phyloP scores from a whole-genome alignment of 2,113 vertebrate species.

The Canis aureus region DNA sequence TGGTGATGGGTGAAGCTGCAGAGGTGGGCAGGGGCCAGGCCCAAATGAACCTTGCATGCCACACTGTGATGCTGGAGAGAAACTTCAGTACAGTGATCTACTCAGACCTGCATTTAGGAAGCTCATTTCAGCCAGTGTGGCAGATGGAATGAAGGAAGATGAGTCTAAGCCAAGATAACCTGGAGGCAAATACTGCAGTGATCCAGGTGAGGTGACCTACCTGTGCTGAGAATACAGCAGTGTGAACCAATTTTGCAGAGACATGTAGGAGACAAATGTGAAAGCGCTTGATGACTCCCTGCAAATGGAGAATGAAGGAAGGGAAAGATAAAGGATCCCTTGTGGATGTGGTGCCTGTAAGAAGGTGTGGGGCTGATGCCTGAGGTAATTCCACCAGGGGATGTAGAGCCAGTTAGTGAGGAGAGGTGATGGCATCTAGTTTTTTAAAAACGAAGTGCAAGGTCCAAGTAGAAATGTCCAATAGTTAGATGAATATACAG shows the following conservation, averaged over 20 bases:
- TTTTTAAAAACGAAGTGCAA: background rate
- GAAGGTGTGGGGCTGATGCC: background rate
- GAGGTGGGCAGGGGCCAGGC: background rate
- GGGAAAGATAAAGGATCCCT: background rate
- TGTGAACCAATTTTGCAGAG: background rate
- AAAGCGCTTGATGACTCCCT: background rate
- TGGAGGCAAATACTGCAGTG: background rate
- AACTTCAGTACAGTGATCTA: background rate
- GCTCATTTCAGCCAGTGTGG: background rate
- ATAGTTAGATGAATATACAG: background rate
- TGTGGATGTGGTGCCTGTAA: background rate
- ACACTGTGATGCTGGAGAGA: background rate
- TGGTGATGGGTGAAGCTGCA: background rate
- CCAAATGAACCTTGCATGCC: background rate
- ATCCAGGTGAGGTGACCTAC: background rate
- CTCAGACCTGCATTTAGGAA: background rate
- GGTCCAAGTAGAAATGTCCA: background rate
- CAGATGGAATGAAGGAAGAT: background rate
- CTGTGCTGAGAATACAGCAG: background rate
- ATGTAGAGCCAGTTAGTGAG: background rate
- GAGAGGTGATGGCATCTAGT: background rate
- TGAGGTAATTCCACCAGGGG: background rate
- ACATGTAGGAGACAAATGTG: background rate
- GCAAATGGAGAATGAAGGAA: background rate
- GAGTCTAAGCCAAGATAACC: background rate